Evolutionary conservation across 2,888 invertebrate species (phyloP), one percentile per base, ranked within the genome.

Genomic region (Andrena flavipes): DNA sequence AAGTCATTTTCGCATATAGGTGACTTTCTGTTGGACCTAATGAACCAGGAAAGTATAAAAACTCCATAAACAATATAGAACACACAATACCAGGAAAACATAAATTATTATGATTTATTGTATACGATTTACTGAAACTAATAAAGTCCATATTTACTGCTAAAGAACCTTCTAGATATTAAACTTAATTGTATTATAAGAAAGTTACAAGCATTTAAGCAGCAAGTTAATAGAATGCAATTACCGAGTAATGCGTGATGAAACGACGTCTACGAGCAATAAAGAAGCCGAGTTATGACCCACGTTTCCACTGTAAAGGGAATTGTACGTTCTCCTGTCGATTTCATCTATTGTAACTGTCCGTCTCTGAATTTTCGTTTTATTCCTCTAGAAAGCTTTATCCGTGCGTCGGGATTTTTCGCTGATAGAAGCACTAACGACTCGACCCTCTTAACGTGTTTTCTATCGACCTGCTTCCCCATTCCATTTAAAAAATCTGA

Each of bases 351-450:
- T 62, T 62, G 56, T 3, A 20, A 59, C 13, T 33, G 8, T 54
- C 59, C 26, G 59, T 71, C 70, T 67, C 70, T 33, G 54, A 65
- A 60, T 70, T 80, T 80, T 75, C 65, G 49, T 42, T 48, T 49
- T 26, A 16, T 63, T 67, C 51, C 73, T 35, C 49, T 26, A 20
- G 7, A 63, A 56, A 62, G 56, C 49, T 56, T 76, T 62, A 56
- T 13, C 30, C 49, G n/a, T 16, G 23, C 48, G 3, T 13, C 26
- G 8, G 16, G 35, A 23, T 13, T 77, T 72, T 56, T 74, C 64
- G 26, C 23, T 30, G 30, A 42, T 51, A 54, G 42, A 30, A 30
- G 49, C 63, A 29, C 26, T 35, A 30, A 60, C 42, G 23, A 20
- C 26, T 35, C 63, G 62, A 83, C 59, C 63, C 51, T 59, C 29